These are phyloP conservation scores for Chaetorhynchus papuensis DNA, from an alignment of 2,113 vertebrate genomes.

Conservation along the genomic window DNA sequence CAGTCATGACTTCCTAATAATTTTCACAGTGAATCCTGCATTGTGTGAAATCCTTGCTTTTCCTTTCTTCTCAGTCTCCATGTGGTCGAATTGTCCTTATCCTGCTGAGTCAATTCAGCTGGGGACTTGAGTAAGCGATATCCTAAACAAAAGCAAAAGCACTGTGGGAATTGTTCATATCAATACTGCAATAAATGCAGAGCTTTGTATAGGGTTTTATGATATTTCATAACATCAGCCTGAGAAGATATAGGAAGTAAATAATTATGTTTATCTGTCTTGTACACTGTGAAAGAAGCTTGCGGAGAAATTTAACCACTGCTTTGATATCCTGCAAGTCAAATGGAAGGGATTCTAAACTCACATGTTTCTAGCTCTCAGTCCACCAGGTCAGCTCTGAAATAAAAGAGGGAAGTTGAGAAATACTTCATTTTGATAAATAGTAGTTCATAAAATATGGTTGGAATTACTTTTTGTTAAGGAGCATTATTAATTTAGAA, in stretches of 20 bases:
- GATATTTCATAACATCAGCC: background rate
- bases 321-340: background rate
- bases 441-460: background rate
- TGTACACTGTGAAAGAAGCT: background rate
- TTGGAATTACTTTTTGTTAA: constrained; percentile 12
- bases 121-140: background rate
- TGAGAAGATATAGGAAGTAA: background rate
- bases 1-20: background rate
- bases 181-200: background rate
- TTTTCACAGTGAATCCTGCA: background rate
- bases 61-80: background rate
- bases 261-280: background rate
- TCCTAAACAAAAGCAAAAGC: background rate
- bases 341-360: background rate
- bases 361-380: background rate
- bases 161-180: background rate
- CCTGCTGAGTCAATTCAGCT: background rate
- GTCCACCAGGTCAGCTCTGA: background rate
- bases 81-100: background rate
- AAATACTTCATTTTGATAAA: constrained; percentile 14
- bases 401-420: background rate
- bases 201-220: background rate
- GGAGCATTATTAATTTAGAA: background rate
- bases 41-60: background rate
- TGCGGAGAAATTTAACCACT: background rate